These are phyloP conservation scores for Psittacula cyanocephala DNA, from an alignment of 2,113 vertebrate genomes.

Conservation along the genomic window DNA sequence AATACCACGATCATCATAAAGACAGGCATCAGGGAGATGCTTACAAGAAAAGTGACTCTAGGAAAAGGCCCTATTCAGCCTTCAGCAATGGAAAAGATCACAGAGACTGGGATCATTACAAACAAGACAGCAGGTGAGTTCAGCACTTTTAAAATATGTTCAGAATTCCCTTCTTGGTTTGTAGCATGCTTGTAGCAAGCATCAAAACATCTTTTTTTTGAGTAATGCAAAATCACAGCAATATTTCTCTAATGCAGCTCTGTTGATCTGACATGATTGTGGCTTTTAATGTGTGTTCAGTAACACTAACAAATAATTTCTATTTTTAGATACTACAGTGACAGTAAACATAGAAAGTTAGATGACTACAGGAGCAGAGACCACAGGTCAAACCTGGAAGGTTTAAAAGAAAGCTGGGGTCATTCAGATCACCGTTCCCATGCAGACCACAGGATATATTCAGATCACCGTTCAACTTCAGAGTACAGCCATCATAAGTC, in stretches of 20 bases:
- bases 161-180: background rate
- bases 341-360: slow-evolving; percentile 91
- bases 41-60: slow-evolving; percentile 86
- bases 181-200: background rate
- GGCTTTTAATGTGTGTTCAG: background rate
- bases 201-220: background rate
- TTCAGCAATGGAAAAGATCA: slow-evolving; percentile 98
- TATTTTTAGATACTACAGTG: slow-evolving; percentile 86
- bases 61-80: slow-evolving; percentile 90
- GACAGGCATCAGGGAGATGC: slow-evolving; percentile 85
- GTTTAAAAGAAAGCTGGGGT: slow-evolving; percentile 82
- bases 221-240: background rate
- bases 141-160: background rate
- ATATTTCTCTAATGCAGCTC: background rate
- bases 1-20: slow-evolving; percentile 87
- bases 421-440: slow-evolving; percentile 82
- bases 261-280: background rate
- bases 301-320: background rate
- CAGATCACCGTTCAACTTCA: slow-evolving; percentile 79
- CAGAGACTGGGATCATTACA: slow-evolving; percentile 91
- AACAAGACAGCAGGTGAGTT: slow-evolving; percentile 84
- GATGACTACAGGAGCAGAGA: slow-evolving; percentile 92
- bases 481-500: slow-evolving; percentile 86
- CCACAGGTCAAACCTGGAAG: slow-evolving; percentile 82
- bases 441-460: slow-evolving; percentile 83